Conservation (phyloP, 2,888 invertebrate genomes). For the Trachelus tabidus region DNA sequence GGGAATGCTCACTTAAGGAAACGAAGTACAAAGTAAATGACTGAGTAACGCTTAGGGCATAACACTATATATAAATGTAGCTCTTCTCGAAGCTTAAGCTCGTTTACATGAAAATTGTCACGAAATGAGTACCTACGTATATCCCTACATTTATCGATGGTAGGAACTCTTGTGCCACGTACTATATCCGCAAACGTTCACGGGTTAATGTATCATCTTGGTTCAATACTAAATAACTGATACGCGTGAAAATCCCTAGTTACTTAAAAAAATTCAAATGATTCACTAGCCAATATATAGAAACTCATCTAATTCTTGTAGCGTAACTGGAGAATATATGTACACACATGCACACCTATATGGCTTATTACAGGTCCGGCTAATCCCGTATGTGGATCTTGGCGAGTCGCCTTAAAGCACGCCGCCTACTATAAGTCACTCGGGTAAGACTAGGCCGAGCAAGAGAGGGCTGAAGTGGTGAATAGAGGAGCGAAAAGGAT, state of each 20-base stretch:
- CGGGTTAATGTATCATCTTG: background rate
- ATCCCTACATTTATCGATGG: background rate
- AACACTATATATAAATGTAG: background rate
- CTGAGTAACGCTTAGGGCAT: too few relatives aligned
- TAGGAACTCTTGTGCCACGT: background rate
- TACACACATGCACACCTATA: background rate
- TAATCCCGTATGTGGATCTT: conserved; percentile 5
- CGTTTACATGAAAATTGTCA: background rate
- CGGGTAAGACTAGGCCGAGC: background rate
- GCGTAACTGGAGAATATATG: background rate
- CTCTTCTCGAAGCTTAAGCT: background rate
- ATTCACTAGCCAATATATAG: background rate
- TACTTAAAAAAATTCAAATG: background rate
- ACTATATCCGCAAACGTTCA: background rate
- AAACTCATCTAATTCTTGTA: background rate
- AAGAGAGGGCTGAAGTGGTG: background rate
- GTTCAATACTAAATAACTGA: background rate
- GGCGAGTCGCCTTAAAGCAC: conserved; percentile 18
- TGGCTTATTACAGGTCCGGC: background rate
- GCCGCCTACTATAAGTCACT: conserved; percentile 25
- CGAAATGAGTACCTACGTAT: background rate
- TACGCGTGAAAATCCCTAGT: background rate
- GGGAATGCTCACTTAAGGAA: too few relatives aligned
- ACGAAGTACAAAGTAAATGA: too few relatives aligned
- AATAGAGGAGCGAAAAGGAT: background rate